These are phyloP conservation scores for Luperina nickerlii DNA, from an alignment of 2,888 invertebrate species.

Conservation along the genomic window DNA sequence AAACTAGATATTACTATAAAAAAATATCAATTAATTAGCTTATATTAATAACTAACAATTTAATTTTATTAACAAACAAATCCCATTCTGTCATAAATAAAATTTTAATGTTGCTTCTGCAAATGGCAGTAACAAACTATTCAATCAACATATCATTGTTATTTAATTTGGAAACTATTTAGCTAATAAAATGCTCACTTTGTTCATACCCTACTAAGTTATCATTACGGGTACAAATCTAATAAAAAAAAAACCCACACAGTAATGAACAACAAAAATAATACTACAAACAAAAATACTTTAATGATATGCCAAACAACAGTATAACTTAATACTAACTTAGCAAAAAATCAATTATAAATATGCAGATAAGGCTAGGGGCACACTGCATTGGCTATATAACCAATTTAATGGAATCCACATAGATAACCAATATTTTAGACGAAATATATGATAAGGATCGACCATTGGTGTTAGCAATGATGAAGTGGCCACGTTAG, in stretches of 20 bases:
- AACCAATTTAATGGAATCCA: constrained; percentile 9
- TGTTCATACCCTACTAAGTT: constrained; percentile 56
- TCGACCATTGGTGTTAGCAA: neutral
- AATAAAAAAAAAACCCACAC: constrained; percentile 53
- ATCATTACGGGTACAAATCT: constrained; percentile 59
- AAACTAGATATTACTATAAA: constrained; percentile 44
- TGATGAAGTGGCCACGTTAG: constrained; percentile 16
- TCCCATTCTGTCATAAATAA: constrained; percentile 43
- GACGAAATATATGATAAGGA: neutral
- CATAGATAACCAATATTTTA: neutral
- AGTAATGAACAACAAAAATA: constrained; percentile 66
- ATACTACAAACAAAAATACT: constrained; percentile 72
- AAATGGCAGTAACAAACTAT: constrained; percentile 19
- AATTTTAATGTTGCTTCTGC: constrained; percentile 30
- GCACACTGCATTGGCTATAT: constrained; percentile 6
- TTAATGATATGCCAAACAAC: constrained; percentile 75
- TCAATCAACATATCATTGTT: constrained; percentile 1
- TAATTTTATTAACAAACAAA: constrained; percentile 27
- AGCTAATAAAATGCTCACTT: constrained; percentile 57
- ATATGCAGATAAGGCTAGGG: constrained; percentile 21
- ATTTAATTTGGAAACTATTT: constrained; percentile 41
- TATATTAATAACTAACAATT: constrained; percentile 37
- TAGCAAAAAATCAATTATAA: constrained; percentile 47
- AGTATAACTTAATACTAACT: constrained; percentile 66
- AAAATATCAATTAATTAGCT: constrained; percentile 55